Percentiles rank a stretch among this genome's conserved stretches.
Evolutionary conservation across 1,140 invertebrate genomes (phyloP).

Genomic region (Tribolium castaneum): DNA sequence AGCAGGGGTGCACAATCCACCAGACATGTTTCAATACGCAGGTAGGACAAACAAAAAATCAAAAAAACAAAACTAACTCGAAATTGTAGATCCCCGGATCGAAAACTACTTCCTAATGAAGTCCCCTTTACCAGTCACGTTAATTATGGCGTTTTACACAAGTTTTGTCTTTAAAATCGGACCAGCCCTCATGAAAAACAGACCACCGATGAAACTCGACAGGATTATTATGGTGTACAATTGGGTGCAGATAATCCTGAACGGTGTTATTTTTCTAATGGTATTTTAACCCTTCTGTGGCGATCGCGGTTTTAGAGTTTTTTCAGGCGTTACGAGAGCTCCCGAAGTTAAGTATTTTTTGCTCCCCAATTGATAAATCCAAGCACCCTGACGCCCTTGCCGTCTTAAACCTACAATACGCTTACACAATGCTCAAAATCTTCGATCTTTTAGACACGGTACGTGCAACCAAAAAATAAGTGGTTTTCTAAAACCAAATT

Average conservation of each 20-base stretch:
- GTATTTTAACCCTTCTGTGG: slow-evolving; percentile 63
- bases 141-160: slow-evolving; percentile 74
- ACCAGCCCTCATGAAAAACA: slow-evolving; percentile 78
- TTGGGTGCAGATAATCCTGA: slow-evolving; percentile 75
- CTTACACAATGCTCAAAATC: background rate
- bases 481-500: slow-evolving; percentile 12
- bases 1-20: background rate
- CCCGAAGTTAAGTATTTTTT: background rate
- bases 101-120: slow-evolving; percentile 72
- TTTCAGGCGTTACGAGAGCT: background rate
- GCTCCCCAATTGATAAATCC: background rate
- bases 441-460: slow-evolving; percentile 23
- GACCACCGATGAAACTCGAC: slow-evolving; percentile 78
- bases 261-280: slow-evolving; percentile 71
- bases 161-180: slow-evolving; percentile 76
- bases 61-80: background rate
- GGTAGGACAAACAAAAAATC: background rate
- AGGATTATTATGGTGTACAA: slow-evolving; percentile 81
- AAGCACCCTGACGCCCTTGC: background rate
- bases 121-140: slow-evolving; percentile 68
- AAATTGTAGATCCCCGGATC: slow-evolving; percentile 70
- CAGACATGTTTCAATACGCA: background rate
- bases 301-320: background rate
- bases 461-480: background rate
- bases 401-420: background rate